Base-by-base conservation (phyloP, 2,113 vertebrate genomes). In the Columba livia region DNA sequence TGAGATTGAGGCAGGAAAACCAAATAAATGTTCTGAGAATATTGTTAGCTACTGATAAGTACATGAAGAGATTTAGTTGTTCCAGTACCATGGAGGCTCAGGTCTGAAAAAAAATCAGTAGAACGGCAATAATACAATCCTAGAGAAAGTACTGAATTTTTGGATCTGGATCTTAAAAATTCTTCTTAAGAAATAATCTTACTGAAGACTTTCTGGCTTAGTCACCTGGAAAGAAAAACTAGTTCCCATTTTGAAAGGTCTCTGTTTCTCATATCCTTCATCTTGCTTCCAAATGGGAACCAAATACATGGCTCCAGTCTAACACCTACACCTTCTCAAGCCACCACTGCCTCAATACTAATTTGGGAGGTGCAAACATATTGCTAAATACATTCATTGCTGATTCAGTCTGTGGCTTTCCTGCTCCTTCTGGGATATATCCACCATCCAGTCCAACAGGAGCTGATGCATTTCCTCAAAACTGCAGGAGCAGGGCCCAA, bases 81-180 rank as follows among this genome's bases (percentile, higher is more conserved):
- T 58, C 62, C 48, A 64, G 64, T 60, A 56, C 31, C 0, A 0
- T 17, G 29, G 53, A 83, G 9, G 38, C 29, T 84, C 50, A 65
- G 31, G n/a, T 75, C n/a, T 40, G 16, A 42, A 42, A 42, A 85
- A 85, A 75, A 71, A 5, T 21, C 28, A 72, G 29, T 15, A 51
- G 24, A 91, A 74, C 0, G 0, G 25, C 21, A 87, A 34, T 32
- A 72, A 77, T 4, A 65, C 3, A 8, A 85, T 2, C 1, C 10
- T 51, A 66, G 12, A 66, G 3, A 80, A 86, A 88, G 8, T 71
- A 67, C 1, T 31, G 11, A 77, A 38, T 38, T 38, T 38, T 38
- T 38, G 38, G 38, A 38, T 38, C 38, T 38, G 16, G 36, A 79
- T n/a, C 29, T 75, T 82, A 56, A 42, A 78, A 86, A 56, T 32